A percentile compares a stretch with the other conserved stretches of the same genome.
Evolutionary conservation across 92 coral and sea anemone genomes (phyloP).

Genomic region (Scolanthus callimorphus): DNA sequence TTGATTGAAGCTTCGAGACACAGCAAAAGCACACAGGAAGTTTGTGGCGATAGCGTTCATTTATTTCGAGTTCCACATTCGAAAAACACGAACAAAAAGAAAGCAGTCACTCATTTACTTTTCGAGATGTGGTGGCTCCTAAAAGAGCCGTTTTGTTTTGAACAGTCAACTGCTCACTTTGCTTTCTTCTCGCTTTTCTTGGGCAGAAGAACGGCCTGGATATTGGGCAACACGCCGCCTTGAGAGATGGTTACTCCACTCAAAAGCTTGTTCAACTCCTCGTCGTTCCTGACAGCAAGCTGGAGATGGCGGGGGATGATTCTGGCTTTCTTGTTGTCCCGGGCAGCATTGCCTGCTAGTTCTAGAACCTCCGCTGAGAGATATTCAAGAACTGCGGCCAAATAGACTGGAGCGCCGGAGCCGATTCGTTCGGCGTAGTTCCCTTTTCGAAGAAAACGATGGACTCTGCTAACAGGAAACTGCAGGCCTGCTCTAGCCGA

Average conservation of each 20-base stretch:
- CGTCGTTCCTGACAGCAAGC: constrained; percentile 12
- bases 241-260: neutral
- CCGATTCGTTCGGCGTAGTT: constrained; percentile 9
- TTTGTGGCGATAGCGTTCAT: no score
- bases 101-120: neutral
- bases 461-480: constrained; percentile 35
- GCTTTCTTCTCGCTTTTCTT: constrained; percentile 49
- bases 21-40: no score
- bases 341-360: neutral
- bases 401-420: neutral
- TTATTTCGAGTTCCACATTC: neutral
- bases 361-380: neutral
- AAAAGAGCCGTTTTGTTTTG: constrained; percentile 37
- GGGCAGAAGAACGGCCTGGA: constrained; percentile 62
- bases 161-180: constrained; percentile 12
- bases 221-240: constrained; percentile 21
- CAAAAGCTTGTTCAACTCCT: neutral
- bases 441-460: constrained; percentile 27
- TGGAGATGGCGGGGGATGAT: constrained; percentile 29
- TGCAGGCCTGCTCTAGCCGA: constrained; percentile 40
- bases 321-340: constrained; percentile 1
- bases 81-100: neutral
- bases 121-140: constrained; percentile 41
- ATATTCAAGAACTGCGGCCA: neutral
- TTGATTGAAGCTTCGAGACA: no score